phyloP scores from a whole-genome alignment of 2,888 invertebrate genomes.

The Meiosimyza decipiens region DNA sequence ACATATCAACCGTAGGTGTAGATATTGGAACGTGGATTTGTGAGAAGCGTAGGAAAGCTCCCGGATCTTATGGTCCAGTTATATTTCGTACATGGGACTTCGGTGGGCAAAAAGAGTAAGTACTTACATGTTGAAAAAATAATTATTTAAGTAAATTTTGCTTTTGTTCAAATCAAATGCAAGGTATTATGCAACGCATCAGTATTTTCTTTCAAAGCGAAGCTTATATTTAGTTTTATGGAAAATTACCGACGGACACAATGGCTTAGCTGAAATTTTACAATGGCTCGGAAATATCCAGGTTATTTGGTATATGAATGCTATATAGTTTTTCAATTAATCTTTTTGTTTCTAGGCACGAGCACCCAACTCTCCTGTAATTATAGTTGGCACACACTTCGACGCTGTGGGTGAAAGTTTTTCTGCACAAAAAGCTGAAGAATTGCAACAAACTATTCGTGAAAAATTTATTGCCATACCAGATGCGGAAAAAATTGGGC shows the following conservation, averaged over 20 bases:
- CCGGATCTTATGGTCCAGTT: constrained; percentile 82
- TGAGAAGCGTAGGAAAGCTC: constrained; percentile 84
- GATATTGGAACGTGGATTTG: constrained; percentile 96
- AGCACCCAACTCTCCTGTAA: constrained; percentile 95
- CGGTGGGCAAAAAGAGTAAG: constrained; percentile 93
- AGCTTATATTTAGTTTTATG: constrained; percentile 96
- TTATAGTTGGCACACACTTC: constrained; percentile 96
- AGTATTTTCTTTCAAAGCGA: constrained; percentile 95
- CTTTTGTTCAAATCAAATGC: neutral
- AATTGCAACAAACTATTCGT: constrained; percentile 87
- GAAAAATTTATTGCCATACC: constrained; percentile 91
- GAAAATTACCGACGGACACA: constrained; percentile 91
- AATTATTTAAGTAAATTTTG: constrained; percentile 13
- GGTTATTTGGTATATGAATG: constrained; percentile 21
- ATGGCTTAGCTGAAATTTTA: constrained; percentile 88
- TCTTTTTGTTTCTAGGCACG: constrained; percentile 70
- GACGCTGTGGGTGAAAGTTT: constrained; percentile 76
- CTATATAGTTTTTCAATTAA: neutral
- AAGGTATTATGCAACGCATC: constrained; percentile 96
- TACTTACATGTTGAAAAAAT: constrained; percentile 36
- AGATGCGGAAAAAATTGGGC: constrained; percentile 95
- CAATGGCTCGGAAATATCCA: constrained; percentile 97
- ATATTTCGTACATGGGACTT: constrained; percentile 99
- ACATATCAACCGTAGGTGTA: constrained; percentile 96
- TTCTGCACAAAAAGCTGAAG: constrained; percentile 70